phyloP scores from a whole-genome alignment of 2,888 invertebrate species.

The Cataglyphis rosenhaueri region DNA sequence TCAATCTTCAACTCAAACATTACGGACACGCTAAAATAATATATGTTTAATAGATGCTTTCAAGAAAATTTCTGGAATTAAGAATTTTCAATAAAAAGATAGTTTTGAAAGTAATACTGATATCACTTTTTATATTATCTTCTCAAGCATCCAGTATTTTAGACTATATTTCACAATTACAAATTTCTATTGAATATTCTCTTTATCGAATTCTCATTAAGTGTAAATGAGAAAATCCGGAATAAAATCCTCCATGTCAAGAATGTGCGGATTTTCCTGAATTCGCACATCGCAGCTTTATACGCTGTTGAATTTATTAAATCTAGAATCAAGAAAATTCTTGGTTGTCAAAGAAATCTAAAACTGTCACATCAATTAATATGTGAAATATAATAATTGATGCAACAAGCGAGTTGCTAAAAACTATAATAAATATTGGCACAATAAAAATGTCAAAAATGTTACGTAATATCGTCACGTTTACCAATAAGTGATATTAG shows the following conservation, averaged over 20 bases:
- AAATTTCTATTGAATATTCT: not conserved
- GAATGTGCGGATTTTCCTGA: not conserved
- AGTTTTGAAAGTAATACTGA: not conserved
- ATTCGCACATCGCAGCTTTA: not conserved
- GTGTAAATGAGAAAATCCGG: not conserved
- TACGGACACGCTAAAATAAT: not conserved
- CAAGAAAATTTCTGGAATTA: not conserved
- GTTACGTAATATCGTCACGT: not conserved
- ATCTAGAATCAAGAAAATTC: not conserved
- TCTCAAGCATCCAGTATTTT: not conserved
- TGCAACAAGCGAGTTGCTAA: not conserved
- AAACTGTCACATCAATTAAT: not conserved
- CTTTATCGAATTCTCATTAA: constrained; percentile 2
- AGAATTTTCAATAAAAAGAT: not conserved
- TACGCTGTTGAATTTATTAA: not conserved
- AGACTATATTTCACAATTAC: not conserved
- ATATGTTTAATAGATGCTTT: not conserved
- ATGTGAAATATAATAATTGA: not conserved
- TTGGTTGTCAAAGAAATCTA: not conserved
- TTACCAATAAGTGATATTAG: not conserved
- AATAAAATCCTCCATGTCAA: not conserved
- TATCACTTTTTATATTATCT: not conserved
- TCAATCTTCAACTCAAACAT: not conserved
- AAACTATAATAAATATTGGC: not conserved
- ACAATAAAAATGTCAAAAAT: not conserved